Base-by-base conservation (phyloP, 2,888 invertebrate species). In the Pegoplata infirma region DNA sequence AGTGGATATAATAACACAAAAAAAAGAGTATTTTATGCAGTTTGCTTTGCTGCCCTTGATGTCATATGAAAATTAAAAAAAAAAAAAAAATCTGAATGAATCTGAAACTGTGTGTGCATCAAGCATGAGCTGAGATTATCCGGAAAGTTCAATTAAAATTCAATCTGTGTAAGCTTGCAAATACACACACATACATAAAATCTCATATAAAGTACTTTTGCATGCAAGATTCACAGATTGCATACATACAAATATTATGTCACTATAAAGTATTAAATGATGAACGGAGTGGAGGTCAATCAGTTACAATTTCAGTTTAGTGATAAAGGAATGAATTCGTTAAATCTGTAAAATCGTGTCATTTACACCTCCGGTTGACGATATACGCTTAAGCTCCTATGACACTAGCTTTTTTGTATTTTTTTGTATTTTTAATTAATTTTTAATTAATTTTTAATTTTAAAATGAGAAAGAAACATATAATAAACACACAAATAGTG, bases 111-210 rank as follows among this genome's bases (percentile, higher is more conserved):
- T 76, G 49, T 76, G 64, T 73, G 73, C 59, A 73, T 76, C 73
- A 73, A 80, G 76, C 73, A 69, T 80, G 81, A 81, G 82, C 77
- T 71, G 72, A 80, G 81, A 82, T 82, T 81, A 82, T 80, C 80
- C 81, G 76, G 81, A 78, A 80, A 81, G 82, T 82, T 82, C 82
- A 82, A 82, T 82, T 82, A 82, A 82, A 82, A 82, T 82, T 74
- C 80, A 77, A 77, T 76, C 72, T 76, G 73, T 76, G 73, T 68
- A 76, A 68, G 73, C 68, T 73, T 71, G 64, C 58, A 58, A 19
- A 74, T 46, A 74, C 66, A 49, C 53, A 21, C 36, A 25, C 58
- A 71, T 19, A 55, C 40, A 28, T 36, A 51, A 46, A 71, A 8
- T n/a, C 3, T 23, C 44, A 55, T 10, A 56, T 16, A 47, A 32